Percentiles rank a stretch among this genome's conserved stretches.
These are phyloP conservation scores for Castor canadensis DNA, from an alignment of 2,113 vertebrate species.

Conservation along the genomic window DNA sequence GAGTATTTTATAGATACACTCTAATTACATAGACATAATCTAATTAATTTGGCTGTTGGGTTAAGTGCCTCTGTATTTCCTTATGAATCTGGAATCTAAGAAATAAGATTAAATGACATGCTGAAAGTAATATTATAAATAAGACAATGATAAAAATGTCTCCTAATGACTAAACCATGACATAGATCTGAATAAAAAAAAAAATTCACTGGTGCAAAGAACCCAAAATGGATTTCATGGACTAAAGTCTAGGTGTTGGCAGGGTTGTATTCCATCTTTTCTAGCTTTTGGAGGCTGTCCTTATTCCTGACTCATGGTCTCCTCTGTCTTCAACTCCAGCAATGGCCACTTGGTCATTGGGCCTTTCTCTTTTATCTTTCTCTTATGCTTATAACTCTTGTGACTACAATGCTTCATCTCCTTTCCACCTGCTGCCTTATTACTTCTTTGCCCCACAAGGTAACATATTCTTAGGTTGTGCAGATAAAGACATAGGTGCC, in stretches of 20 bases:
- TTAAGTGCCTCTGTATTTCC: conserved; percentile 30
- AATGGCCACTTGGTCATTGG: background rate
- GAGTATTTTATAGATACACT: background rate
- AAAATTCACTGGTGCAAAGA: background rate
- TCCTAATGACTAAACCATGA: background rate
- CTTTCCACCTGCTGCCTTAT: background rate
- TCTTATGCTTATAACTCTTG: background rate
- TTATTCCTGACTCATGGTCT: background rate
- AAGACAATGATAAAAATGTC: background rate
- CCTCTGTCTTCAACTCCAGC: background rate
- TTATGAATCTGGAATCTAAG: conserved; percentile 17
- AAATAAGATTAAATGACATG: background rate
- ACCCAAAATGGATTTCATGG: background rate
- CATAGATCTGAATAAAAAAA: background rate
- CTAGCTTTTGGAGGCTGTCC: background rate
- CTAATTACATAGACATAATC: conserved; percentile 11
- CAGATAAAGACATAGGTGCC: background rate
- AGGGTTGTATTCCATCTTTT: background rate
- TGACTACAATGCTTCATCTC: background rate
- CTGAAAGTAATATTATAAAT: background rate
- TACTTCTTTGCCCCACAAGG: background rate
- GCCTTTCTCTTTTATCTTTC: background rate
- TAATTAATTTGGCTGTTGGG: background rate
- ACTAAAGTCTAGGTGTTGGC: background rate
- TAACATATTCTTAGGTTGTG: background rate